Base-by-base conservation (phyloP, 2,797 vertebrate species). In the Paguma larvata region DNA sequence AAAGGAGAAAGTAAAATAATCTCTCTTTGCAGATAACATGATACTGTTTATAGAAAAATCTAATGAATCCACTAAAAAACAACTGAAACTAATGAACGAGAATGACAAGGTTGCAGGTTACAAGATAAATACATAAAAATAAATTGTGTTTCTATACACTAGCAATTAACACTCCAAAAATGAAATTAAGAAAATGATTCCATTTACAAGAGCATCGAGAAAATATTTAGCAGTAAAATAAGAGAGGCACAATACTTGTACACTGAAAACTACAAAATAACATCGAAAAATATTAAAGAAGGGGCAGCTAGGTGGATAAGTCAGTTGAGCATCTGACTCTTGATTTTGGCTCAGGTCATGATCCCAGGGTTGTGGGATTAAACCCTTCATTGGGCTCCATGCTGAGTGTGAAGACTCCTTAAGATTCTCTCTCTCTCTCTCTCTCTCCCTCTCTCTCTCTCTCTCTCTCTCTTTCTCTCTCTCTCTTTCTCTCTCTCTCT, bases 401-500 rank as follows among this genome's bases (percentile, higher is more conserved):
- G 56, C 56, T 59, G 56, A 59, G 21, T 2, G 8, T 59, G 21
- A 21, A 59, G 56, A 59, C 56, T 59, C 7, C 56, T 23, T 23
- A 59, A 59, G 56, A 23, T 8, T 56, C 53, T 56, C 56, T 56
- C 19, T 56, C 53, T 56, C 53, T 56, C 6, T 56, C 53, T 56
- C 53, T 56, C 53, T 48, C 48, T 48, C 48, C 13, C 46, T 46
- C 46, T 46, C 46, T 46, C 46, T 46, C 46, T 46, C 46, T 46
- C 46, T 46, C 46, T 59, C 21, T 23, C 21, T 23, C 21, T 23
- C 56, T 56, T 6, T 56, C 56, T 8, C 7, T 56, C 19, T 7
- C 18, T 2, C 18, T 7, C 53, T 2, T 18, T 0, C 1, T 14
- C n/a, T n/a, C n/a, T n/a, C n/a, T n/a, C n/a, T n/a, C n/a, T n/a